Conservation (phyloP, 2,888 invertebrate genomes). For the Argynnis bischoffii region DNA sequence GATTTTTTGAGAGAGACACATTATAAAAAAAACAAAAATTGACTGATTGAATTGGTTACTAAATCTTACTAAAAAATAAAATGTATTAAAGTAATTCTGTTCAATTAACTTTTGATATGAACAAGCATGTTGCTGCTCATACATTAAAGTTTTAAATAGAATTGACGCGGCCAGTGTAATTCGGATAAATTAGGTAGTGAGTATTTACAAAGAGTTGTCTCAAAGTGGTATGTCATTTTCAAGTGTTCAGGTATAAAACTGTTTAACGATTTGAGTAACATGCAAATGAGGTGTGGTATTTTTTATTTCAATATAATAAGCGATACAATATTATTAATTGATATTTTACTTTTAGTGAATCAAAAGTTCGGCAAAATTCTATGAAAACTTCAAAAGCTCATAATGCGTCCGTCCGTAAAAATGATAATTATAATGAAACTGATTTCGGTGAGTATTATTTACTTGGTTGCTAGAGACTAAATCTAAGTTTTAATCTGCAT, state of each 20-base stretch:
- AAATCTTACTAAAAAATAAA: no score
- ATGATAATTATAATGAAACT: slow-evolving; percentile 59
- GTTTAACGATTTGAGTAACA: slow-evolving; percentile 5
- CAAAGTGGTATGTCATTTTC: slow-evolving; percentile 11
- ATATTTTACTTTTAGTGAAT: slow-evolving; percentile 49
- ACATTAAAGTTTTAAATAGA: slow-evolving; percentile 58
- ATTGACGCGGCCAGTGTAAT: slow-evolving; percentile 52
- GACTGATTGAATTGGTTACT: no score
- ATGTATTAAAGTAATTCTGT: background rate
- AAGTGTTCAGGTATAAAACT: slow-evolving; percentile 9
- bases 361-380: slow-evolving; percentile 52
- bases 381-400: slow-evolving; percentile 35
- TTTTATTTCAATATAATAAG: background rate
- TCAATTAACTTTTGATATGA: background rate
- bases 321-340: background rate
- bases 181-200: slow-evolving; percentile 45
- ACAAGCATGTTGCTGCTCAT: slow-evolving; percentile 13
- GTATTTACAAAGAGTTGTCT: slow-evolving; percentile 17
- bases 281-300: slow-evolving; percentile 26
- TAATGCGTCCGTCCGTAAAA: slow-evolving; percentile 68
- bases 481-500: no score
- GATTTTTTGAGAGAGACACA: no score
- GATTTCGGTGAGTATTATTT: slow-evolving; percentile 66
- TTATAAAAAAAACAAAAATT: no score
- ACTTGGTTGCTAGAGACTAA: background rate